Evolutionary conservation across 2,113 vertebrate genomes (phyloP).

Genomic region (Tachuris rubrigastra): DNA sequence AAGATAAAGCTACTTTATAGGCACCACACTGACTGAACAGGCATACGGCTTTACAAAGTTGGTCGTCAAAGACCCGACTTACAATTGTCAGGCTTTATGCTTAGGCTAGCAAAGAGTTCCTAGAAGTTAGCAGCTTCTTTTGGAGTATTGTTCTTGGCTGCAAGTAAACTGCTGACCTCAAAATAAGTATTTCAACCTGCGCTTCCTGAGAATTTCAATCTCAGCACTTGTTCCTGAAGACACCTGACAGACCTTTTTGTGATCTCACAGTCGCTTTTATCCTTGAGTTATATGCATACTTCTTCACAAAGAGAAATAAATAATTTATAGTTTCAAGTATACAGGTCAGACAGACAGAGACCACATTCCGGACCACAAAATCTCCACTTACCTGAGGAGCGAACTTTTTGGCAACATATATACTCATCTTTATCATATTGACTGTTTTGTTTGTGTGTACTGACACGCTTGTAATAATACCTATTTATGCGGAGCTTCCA

Average conservation of each 20-base stretch:
- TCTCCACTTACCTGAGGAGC: background rate
- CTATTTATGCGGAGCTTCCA: background rate
- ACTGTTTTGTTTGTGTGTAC: background rate
- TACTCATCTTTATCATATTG: background rate
- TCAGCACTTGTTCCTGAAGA: background rate
- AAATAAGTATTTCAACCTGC: background rate
- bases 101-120: background rate
- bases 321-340: background rate
- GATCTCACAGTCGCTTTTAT: background rate
- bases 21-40: background rate
- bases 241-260: slow-evolving; percentile 7
- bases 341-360: background rate
- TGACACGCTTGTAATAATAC: background rate
- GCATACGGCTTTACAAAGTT: background rate
- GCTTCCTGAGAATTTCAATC: background rate
- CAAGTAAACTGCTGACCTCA: background rate
- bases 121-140: background rate
- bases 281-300: background rate
- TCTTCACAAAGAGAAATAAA: background rate
- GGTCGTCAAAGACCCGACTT: background rate
- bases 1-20: background rate
- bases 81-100: background rate
- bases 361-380: background rate
- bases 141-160: background rate
- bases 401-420: background rate